phyloP scores from a whole-genome alignment of 2,797 vertebrate species.

The Acipenser ruthenus region DNA sequence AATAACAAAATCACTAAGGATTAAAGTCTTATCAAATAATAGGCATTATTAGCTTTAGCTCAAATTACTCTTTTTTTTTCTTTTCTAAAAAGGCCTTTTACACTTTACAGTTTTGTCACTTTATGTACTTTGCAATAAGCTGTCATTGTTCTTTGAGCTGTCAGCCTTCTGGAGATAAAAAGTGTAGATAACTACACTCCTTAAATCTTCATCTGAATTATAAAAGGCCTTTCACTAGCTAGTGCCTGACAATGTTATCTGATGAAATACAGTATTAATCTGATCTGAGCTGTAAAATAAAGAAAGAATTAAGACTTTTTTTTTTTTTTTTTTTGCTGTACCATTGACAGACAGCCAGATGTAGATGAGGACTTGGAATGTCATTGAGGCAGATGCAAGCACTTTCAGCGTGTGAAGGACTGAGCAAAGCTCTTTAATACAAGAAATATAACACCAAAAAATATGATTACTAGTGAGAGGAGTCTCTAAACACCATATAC shows the following conservation, averaged over 20 bases:
- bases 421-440: too few species aligned
- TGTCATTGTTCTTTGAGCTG: conserved; percentile 29
- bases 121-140: conserved; percentile 22
- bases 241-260: conserved; percentile 2
- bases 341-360: not conserved
- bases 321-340: not conserved
- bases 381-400: not conserved
- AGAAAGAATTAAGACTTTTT: not conserved
- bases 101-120: conserved; percentile 34
- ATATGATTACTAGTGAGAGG: too few species aligned
- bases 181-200: not conserved
- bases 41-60: not conserved
- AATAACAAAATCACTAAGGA: not conserved
- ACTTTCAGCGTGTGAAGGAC: too few species aligned
- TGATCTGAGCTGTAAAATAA: conserved; percentile 4
- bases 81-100: conserved; percentile 21
- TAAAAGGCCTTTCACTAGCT: conserved; percentile 1
- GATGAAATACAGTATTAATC: not conserved
- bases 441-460: too few species aligned
- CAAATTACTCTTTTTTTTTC: conserved; percentile 26
- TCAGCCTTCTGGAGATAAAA: conserved; percentile 35
- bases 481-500: too few species aligned
- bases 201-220: not conserved
- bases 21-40: conserved; percentile 6
- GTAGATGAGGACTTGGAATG: not conserved